phyloP scores from a whole-genome alignment of 2,797 vertebrate genomes.

The Discoglossus pictus region DNA sequence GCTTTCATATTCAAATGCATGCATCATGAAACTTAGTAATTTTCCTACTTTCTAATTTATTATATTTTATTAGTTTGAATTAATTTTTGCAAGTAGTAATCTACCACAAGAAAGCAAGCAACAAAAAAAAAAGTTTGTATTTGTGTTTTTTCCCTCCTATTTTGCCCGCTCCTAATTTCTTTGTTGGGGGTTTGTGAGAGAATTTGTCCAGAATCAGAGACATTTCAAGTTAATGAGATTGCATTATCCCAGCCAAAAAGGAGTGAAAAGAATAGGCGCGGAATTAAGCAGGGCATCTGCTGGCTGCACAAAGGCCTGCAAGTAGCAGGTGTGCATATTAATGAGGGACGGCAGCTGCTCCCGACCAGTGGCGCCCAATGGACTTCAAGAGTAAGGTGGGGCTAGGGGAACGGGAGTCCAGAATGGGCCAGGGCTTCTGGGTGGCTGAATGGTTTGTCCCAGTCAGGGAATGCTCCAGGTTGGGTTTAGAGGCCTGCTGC shows the following conservation, averaged over 20 bases:
- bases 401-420: conserved; percentile 61
- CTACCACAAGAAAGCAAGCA: no score
- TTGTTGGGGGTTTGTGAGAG: conserved; percentile 54
- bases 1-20: no score
- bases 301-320: conserved; percentile 75
- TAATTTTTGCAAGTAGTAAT: no score
- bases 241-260: conserved; percentile 58
- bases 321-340: conserved; percentile 93
- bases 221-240: conserved; percentile 59
- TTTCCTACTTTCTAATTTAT: no score
- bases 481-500: conserved; percentile 36
- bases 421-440: conserved; percentile 60
- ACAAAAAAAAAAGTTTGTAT: no score
- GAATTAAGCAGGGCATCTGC: conserved; percentile 77
- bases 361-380: conserved; percentile 39
- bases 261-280: conserved; percentile 60
- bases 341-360: conserved; percentile 86
- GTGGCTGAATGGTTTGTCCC: conserved; percentile 48
- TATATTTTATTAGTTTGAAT: no score
- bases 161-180: conserved; percentile 44
- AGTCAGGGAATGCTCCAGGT: conserved; percentile 44
- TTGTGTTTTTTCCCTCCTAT: not conserved
- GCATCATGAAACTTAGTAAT: no score
- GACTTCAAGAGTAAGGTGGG: conserved; percentile 39
- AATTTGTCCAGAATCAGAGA: conserved; percentile 57